A percentile compares a stretch with the other conserved stretches of the same genome.
phyloP scores from a whole-genome alignment of 2,113 vertebrate species.

The Notiomystis cincta region DNA sequence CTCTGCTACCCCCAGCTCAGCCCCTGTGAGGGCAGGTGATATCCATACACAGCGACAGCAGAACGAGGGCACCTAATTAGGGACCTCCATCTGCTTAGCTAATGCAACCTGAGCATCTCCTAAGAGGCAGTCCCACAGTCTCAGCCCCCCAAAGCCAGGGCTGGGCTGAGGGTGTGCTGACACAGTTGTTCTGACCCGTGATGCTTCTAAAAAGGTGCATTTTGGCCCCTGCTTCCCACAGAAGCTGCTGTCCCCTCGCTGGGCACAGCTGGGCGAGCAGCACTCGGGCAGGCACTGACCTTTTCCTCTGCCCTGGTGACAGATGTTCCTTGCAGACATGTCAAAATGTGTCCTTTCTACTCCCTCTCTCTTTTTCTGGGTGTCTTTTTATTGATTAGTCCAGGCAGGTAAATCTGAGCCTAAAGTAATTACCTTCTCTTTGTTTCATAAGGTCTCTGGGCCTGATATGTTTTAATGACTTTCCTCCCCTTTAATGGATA shows the following conservation, averaged over 20 bases:
- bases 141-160: background rate
- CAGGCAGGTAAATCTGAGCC: conserved; percentile 42
- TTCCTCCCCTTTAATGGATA: conserved; percentile 52
- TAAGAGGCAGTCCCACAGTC: background rate
- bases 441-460: conserved; percentile 45
- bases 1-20: background rate
- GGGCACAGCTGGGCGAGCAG: background rate
- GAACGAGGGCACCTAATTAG: background rate
- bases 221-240: background rate
- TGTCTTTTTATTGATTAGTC: conserved; percentile 41
- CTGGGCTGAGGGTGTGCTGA: background rate
- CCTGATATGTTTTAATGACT: conserved; percentile 54
- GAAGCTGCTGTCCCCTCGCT: accelerated
- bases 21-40: background rate
- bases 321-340: background rate
- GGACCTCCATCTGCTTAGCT: background rate
- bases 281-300: background rate
- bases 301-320: background rate
- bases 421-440: conserved; percentile 42
- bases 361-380: background rate
- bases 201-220: background rate
- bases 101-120: background rate
- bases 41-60: accelerated
- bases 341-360: background rate
- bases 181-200: accelerated